Conservation (phyloP, 2,888 invertebrate species). For the Metopia argyrocephala region DNA sequence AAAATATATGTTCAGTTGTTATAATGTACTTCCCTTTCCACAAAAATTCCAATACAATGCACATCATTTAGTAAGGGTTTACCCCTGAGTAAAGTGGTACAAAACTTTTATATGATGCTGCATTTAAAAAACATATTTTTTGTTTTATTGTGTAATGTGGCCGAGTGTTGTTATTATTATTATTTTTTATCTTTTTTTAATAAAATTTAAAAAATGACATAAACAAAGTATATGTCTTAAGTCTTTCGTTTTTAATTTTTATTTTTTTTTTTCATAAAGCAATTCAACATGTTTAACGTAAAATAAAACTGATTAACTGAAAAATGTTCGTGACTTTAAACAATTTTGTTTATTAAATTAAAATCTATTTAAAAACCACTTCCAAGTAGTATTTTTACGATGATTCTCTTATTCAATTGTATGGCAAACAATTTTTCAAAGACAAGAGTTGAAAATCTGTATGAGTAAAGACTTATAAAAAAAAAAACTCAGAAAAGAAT, state of each 20-base stretch:
- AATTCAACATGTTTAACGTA: not conserved
- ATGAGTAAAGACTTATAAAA: too few relatives aligned
- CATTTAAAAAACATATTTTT: too few relatives aligned
- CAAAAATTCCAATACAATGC: too few relatives aligned
- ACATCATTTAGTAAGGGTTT: too few relatives aligned
- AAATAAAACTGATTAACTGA: slow-evolving; percentile 1
- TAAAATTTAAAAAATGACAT: too few relatives aligned
- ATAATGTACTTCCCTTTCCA: too few relatives aligned
- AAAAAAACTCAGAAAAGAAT: not conserved
- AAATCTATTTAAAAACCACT: slow-evolving; percentile 5
- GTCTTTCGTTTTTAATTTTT: slow-evolving; percentile 51
- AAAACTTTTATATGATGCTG: too few relatives aligned
- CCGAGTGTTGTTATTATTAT: too few relatives aligned
- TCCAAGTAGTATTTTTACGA: not conserved
- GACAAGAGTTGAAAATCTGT: not conserved
- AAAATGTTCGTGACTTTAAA: slow-evolving; percentile 35
- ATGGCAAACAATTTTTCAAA: slow-evolving; percentile 14
- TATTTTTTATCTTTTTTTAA: too few relatives aligned
- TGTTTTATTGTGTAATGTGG: too few relatives aligned
- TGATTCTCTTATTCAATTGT: slow-evolving; percentile 24
- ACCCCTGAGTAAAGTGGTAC: too few relatives aligned
- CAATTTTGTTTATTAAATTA: slow-evolving; percentile 40
- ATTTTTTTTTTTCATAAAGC: not conserved
- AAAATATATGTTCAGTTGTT: too few relatives aligned
- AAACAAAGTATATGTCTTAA: slow-evolving; percentile 39